Evolutionary conservation across 2,797 vertebrate genomes (phyloP).

Genomic region (Delichon dasypus): DNA sequence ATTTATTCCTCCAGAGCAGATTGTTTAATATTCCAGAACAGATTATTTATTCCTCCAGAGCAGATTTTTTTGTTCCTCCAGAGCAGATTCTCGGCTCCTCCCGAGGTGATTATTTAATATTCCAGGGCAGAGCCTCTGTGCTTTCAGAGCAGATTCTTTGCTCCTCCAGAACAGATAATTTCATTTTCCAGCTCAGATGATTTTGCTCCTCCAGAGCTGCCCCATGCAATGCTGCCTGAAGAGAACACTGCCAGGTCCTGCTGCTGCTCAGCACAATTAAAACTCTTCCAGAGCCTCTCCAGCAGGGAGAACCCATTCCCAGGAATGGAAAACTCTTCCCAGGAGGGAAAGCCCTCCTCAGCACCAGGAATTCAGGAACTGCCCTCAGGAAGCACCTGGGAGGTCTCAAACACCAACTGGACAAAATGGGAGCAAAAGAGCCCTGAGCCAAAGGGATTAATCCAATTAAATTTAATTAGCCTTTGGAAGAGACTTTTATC

Average conservation of each 20-base stretch:
- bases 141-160: background rate
- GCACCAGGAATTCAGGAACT: background rate
- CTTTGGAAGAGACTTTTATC: slow-evolving; percentile 5
- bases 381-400: background rate
- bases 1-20: background rate
- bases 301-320: background rate
- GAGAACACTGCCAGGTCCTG: background rate
- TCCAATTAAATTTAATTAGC: slow-evolving; percentile 14
- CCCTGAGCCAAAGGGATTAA: background rate
- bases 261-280: background rate
- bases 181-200: background rate
- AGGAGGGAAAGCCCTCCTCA: background rate
- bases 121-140: background rate
- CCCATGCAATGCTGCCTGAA: background rate
- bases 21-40: background rate
- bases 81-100: background rate
- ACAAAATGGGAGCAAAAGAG: background rate
- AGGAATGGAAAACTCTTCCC: background rate
- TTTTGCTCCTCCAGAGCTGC: background rate
- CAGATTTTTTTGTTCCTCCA: background rate
- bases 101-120: background rate
- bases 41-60: background rate
- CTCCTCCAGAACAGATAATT: background rate
- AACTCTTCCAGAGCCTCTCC: background rate
- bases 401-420: background rate